Percentiles rank a stretch among this genome's conserved stretches.
phyloP scores from a whole-genome alignment of 2,113 vertebrate species.

The Pedionomus torquatus region DNA sequence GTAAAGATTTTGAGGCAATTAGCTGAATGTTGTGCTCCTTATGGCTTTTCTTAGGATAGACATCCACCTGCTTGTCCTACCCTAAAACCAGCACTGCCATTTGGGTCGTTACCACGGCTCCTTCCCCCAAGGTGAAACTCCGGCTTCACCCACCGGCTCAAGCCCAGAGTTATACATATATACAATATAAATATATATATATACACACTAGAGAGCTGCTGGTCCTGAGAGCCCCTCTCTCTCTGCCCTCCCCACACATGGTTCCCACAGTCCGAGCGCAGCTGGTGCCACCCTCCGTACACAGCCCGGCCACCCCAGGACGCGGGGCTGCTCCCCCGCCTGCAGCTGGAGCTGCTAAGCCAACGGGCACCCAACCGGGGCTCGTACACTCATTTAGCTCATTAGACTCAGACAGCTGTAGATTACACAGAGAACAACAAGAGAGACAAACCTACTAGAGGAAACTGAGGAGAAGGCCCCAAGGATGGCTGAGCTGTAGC shows the following conservation, averaged over 20 bases:
- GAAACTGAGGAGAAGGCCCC: not conserved
- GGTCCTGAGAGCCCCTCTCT: not conserved
- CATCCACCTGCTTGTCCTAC: not conserved
- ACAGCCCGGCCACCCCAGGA: not conserved
- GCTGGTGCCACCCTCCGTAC: constrained; percentile 6
- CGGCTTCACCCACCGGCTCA: not conserved
- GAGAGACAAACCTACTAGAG: not conserved
- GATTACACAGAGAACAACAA: not conserved
- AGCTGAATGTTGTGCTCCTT: not conserved
- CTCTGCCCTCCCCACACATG: not conserved
- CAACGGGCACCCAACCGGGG: not conserved
- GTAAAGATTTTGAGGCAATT: not conserved
- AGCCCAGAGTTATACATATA: too few relatives aligned
- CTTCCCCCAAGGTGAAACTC: not conserved
- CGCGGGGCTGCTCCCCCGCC: not conserved
- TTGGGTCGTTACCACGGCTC: not conserved
- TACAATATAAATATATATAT: too few relatives aligned
- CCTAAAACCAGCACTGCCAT: not conserved
- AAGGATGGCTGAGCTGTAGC: not conserved
- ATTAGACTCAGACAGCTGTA: constrained; percentile 37
- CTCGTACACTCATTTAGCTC: constrained; percentile 6
- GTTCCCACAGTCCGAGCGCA: constrained; percentile 6
- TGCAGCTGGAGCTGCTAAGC: constrained; percentile 34
- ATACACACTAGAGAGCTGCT: not conserved
- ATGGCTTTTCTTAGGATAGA: not conserved